phyloP scores from a whole-genome alignment of 2,797 vertebrate species.

The Denticeps clupeoides region DNA sequence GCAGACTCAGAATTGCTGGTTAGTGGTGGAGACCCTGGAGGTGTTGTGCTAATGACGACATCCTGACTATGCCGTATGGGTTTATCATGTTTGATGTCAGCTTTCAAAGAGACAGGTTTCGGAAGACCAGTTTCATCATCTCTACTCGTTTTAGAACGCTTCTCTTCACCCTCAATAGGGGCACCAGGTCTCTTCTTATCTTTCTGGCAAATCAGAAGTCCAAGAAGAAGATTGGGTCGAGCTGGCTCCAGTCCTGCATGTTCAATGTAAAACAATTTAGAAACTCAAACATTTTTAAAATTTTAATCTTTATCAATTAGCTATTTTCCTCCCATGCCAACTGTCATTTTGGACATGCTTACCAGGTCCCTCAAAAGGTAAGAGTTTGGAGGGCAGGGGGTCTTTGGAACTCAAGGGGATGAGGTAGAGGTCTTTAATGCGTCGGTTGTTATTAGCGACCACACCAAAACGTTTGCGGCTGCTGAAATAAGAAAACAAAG shows the following conservation, averaged over 20 bases:
- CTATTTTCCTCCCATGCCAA: background rate
- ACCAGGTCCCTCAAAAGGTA: constrained; percentile 99
- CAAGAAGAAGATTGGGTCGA: constrained; percentile 91
- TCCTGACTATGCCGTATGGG: constrained; percentile 56
- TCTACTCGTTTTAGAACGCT: constrained; percentile 61
- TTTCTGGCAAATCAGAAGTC: constrained; percentile 92
- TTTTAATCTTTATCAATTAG: constrained; percentile 1
- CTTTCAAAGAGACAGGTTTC: constrained; percentile 34
- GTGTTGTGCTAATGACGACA: constrained; percentile 60
- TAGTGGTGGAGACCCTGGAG: constrained; percentile 75
- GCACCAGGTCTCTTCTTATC: constrained; percentile 67
- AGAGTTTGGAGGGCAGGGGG: constrained; percentile 88
- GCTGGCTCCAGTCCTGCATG: constrained; percentile 83
- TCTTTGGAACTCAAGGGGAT: constrained; percentile 92
- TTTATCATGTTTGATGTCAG: constrained; percentile 62
- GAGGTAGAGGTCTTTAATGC: constrained; percentile 97
- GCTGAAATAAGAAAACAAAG: constrained; percentile 98
- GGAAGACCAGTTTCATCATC: constrained; percentile 57
- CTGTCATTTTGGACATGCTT: constrained; percentile 54
- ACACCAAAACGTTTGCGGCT: constrained; percentile 93
- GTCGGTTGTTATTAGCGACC: constrained; percentile 91
- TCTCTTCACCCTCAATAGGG: constrained; percentile 71
- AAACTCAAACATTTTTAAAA: background rate
- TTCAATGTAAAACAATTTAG: constrained; percentile 1
- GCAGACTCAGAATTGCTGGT: constrained; percentile 51